These are phyloP conservation scores for Acanthosepion esculentum DNA, from an alignment of 2,888 invertebrate genomes.

Conservation along the genomic window DNA sequence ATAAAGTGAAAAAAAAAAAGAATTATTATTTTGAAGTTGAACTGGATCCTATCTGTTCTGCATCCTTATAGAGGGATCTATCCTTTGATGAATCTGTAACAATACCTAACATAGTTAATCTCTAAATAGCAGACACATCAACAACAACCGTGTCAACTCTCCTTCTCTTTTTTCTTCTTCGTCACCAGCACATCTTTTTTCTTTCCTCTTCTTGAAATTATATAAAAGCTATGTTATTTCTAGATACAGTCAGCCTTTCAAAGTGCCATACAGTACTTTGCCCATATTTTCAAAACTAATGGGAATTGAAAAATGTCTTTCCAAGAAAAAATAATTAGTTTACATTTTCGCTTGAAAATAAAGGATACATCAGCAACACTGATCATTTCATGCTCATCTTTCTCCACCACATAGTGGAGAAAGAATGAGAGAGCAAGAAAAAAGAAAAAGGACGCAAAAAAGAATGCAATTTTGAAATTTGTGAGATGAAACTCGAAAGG, in stretches of 20 bases:
- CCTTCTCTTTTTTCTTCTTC: neutral
- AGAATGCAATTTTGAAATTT: conserved; percentile 33
- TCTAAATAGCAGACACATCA: conserved; percentile 33
- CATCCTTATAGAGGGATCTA: neutral
- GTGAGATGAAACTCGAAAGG: conserved; percentile 20
- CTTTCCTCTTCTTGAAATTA: neutral
- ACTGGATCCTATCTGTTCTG: conserved; percentile 1
- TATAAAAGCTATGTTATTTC: conserved; percentile 33
- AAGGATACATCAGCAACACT: conserved; percentile 33
- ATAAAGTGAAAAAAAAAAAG: neutral
- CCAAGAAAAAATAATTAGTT: conserved; percentile 33
- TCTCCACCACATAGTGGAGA: neutral
- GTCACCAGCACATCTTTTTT: neutral
- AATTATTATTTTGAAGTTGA: neutral
- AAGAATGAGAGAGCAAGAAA: neutral
- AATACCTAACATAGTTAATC: conserved; percentile 16
- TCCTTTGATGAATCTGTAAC: conserved; percentile 25
- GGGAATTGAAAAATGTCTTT: conserved; percentile 33
- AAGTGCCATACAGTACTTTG: conserved; percentile 18
- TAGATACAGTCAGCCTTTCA: conserved; percentile 20
- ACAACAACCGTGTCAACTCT: conserved; percentile 18
- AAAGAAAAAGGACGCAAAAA: neutral
- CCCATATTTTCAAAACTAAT: conserved; percentile 33
- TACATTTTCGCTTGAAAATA: conserved; percentile 13
- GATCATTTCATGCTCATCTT: conserved; percentile 33